Evolutionary conservation across 2,113 vertebrate species (phyloP).

Genomic region (Dasyornis broadbenti): DNA sequence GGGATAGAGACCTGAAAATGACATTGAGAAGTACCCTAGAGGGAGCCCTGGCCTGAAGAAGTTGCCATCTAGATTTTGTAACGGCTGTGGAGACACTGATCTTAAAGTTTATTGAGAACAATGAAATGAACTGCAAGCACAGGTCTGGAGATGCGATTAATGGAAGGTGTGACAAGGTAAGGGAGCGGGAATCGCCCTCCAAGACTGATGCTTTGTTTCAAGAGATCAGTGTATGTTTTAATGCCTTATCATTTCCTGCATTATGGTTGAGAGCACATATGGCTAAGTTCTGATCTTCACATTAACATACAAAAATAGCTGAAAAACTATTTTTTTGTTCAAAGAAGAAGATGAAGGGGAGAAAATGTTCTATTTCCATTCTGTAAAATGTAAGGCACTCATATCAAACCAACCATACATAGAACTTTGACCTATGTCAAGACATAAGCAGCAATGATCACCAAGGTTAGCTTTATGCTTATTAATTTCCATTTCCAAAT

Average conservation of each 20-base stretch:
- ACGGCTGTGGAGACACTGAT: not conserved
- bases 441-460: not conserved
- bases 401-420: not conserved
- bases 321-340: not conserved
- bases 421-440: not conserved
- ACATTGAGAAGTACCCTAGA: not conserved
- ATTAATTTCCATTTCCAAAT: not conserved
- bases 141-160: not conserved
- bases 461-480: not conserved
- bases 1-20: not conserved
- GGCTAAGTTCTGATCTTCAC: not conserved
- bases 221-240: not conserved
- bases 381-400: not conserved
- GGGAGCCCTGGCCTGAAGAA: not conserved
- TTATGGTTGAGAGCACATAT: not conserved
- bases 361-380: not conserved
- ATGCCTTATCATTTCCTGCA: not conserved
- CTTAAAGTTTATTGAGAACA: not conserved
- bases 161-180: not conserved
- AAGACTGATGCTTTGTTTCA: not conserved
- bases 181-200: not conserved
- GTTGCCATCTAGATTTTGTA: not conserved
- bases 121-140: not conserved
- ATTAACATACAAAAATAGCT: not conserved
- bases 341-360: not conserved